Percentiles rank a stretch among this genome's conserved stretches.
Evolutionary conservation across 2,113 vertebrate genomes (phyloP).

Genomic region (Plecturocebus donacophilus): DNA sequence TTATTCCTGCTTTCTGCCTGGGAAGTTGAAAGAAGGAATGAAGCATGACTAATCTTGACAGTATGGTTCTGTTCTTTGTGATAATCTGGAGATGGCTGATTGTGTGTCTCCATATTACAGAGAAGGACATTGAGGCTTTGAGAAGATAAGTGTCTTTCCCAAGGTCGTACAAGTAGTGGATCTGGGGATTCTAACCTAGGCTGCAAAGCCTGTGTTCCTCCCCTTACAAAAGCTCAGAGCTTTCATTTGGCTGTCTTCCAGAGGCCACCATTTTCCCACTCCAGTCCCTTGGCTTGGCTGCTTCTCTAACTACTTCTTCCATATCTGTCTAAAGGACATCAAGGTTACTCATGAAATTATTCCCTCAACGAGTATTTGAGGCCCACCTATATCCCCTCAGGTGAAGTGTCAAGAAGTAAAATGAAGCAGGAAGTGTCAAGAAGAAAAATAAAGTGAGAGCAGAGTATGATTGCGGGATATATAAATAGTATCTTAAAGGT

Average conservation of each 20-base stretch:
- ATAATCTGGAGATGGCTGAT: neutral
- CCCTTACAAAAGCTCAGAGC: neutral
- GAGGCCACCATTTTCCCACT: neutral
- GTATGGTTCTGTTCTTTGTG: neutral
- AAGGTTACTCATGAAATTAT: neutral
- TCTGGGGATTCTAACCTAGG: neutral
- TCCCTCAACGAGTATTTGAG: neutral
- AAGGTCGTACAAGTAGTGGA: neutral
- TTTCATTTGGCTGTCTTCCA: neutral
- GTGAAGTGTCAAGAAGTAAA: conserved; percentile 1
- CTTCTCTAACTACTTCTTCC: conserved; percentile 2
- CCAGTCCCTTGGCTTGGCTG: neutral
- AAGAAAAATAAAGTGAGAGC: neutral
- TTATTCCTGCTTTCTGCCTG: neutral
- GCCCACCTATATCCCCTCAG: neutral
- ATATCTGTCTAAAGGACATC: neutral
- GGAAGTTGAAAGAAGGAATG: neutral
- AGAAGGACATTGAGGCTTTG: neutral
- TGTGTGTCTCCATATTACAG: neutral
- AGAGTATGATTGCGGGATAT: neutral
- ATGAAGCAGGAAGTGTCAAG: neutral
- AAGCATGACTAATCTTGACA: neutral
- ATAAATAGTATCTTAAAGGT: neutral
- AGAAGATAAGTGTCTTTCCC: neutral
- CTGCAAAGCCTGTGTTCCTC: neutral